Evolutionary conservation across 2,797 vertebrate species (phyloP).

Genomic region (Acridotheres tristis): DNA sequence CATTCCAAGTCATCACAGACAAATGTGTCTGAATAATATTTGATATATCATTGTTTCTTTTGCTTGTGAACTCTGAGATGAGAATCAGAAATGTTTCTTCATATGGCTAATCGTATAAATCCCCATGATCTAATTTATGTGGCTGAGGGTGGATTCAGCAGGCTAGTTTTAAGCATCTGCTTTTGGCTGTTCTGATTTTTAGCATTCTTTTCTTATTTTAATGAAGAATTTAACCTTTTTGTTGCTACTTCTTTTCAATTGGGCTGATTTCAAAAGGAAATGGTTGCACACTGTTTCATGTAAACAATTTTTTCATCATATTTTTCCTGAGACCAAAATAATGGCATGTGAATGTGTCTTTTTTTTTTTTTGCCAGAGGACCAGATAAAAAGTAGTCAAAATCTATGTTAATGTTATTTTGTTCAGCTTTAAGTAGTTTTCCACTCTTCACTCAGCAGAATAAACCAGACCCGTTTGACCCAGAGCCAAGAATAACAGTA

Average conservation of each 20-base stretch:
- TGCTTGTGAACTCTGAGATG: neutral
- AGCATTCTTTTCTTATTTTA: neutral
- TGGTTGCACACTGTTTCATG: neutral
- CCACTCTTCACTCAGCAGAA: neutral
- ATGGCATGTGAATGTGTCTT: neutral
- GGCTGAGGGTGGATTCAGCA: neutral
- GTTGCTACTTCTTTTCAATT: neutral
- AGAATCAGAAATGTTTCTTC: neutral
- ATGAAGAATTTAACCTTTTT: neutral
- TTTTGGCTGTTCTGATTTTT: neutral
- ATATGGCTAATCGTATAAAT: neutral
- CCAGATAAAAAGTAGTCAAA: neutral
- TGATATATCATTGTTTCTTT: neutral
- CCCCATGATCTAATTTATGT: neutral
- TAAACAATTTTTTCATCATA: neutral
- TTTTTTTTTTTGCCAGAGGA: neutral
- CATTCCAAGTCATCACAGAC: neutral
- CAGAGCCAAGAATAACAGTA: conserved; percentile 5
- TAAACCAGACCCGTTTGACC: neutral
- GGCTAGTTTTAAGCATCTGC: neutral
- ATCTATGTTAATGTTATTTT: neutral
- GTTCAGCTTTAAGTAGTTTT: conserved; percentile 33
- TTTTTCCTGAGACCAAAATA: neutral
- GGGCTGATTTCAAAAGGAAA: neutral
- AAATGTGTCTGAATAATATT: neutral